Base-by-base conservation (phyloP, 2,888 invertebrate genomes). In the Hedya salicella region DNA sequence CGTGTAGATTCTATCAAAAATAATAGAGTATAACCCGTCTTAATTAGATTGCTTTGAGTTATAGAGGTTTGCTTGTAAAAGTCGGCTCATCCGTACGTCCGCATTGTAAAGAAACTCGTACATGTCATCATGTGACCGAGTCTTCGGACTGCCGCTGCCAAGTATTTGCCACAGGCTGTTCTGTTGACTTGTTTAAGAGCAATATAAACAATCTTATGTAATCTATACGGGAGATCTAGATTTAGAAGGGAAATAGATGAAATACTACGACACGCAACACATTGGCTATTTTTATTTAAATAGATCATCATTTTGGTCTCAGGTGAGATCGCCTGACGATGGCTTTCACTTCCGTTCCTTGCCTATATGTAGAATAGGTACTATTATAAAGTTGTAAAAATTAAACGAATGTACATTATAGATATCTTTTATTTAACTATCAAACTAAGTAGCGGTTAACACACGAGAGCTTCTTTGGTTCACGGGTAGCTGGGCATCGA, bases 1-100 rank as follows among this genome's bases (percentile, higher is more conserved):
- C 82, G 73, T 73, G 54, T 11, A 72, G 70, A 75, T 76, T 78
- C 77, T 76, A 82, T 82, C 80, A 75, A 73, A 79, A 83, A 83
- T 83, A 82, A 79, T 76, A 25, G 16, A 32, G 2, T 56, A 57
- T 32, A 25, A 64, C 0, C 50, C 57, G 11, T 0, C 44, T 50
- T 16, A 21, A 52, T 64, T 11, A 52, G 21, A 52, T 39, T 52
- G 44, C 21, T 5, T 32, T 57, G 1, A 52, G 5, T n/a, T 11
- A 6, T 16, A 36, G 9, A 21, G 21, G 13, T 5, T n/a, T 1
- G 11, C 16, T 11, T 6, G 42, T n/a, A 16, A 36, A 44, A 3
- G 3, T 32, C 8, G 16, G 11, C 13, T 39, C 0, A 21, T 25
- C 16, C 13, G 6, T 32, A 19, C 42, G 16, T 30, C 30, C 9